Evolutionary conservation across 2,113 vertebrate species (phyloP).

Genomic region (Sinocyclocheilus anophthalmus): DNA sequence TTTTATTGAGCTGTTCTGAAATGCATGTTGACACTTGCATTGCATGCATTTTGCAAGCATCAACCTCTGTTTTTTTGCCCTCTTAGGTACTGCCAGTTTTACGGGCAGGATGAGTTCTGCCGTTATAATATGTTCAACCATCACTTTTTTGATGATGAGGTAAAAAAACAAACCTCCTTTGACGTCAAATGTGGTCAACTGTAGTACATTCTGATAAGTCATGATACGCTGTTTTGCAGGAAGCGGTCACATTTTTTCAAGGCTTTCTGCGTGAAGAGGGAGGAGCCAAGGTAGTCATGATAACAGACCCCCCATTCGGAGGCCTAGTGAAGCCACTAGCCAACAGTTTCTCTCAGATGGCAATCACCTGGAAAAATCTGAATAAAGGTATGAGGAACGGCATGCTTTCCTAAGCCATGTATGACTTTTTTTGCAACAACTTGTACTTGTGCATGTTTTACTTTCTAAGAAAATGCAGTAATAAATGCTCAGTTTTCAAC

Average conservation of each 20-base stretch:
- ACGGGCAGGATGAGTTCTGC: constrained; percentile 87
- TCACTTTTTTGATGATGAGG: constrained; percentile 92
- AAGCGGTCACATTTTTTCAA: constrained; percentile 71
- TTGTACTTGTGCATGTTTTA: neutral
- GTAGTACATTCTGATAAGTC: neutral
- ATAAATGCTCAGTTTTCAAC: neutral
- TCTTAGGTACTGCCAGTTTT: constrained; percentile 94
- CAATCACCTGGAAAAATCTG: constrained; percentile 77
- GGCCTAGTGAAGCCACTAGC: constrained; percentile 94
- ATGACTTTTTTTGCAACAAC: no score
- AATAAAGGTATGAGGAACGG: constrained; percentile 68
- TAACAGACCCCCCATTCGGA: constrained; percentile 94
- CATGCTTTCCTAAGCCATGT: no score
- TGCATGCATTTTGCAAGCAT: neutral
- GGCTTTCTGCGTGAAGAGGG: constrained; percentile 79
- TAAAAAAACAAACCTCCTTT: constrained; percentile 63
- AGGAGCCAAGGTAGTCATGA: constrained; percentile 81
- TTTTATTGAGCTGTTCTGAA: neutral
- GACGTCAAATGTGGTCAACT: neutral
- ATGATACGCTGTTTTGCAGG: constrained; percentile 67
- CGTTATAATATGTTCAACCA: constrained; percentile 99
- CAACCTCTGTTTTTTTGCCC: neutral
- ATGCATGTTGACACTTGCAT: neutral
- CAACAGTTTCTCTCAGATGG: constrained; percentile 85
- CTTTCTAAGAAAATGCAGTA: neutral